Percentiles rank a stretch among this genome's conserved stretches.
Evolutionary conservation across 53 echinoderm and acorn worm genomes (phyloP).

Genomic region (Echinarachnius parma): DNA sequence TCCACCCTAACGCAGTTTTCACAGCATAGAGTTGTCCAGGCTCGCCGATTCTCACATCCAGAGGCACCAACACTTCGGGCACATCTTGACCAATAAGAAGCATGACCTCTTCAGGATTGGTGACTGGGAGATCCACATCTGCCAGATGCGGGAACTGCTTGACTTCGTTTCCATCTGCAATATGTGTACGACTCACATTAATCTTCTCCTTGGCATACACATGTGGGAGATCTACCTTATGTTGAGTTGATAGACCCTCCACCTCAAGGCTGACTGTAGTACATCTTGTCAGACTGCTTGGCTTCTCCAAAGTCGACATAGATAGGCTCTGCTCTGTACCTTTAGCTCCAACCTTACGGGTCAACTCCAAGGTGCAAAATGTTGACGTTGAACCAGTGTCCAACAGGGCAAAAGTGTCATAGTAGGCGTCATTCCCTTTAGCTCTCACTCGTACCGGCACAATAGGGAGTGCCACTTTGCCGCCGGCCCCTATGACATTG

Average conservation of each 20-base stretch:
- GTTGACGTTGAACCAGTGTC: constrained; percentile 56
- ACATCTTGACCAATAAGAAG: constrained; percentile 61
- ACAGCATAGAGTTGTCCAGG: constrained; percentile 52
- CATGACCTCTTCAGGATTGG: constrained; percentile 15
- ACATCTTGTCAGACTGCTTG: neutral
- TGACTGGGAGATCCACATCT: constrained; percentile 27
- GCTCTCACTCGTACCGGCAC: constrained; percentile 41
- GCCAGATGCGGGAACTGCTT: constrained; percentile 28
- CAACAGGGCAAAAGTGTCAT: constrained; percentile 45
- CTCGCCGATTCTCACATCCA: constrained; percentile 41
- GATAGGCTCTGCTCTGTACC: neutral
- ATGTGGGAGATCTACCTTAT: constrained; percentile 2
- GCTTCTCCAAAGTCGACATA: neutral
- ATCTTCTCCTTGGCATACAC: constrained; percentile 25
- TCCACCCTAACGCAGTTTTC: constrained; percentile 53
- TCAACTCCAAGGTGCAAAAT: too few species aligned
- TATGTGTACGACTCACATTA: constrained; percentile 19
- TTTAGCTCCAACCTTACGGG: constrained; percentile 3
- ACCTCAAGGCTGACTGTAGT: constrained; percentile 52
- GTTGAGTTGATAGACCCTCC: constrained; percentile 21
- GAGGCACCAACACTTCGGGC: constrained; percentile 48
- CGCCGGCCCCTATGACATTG: constrained; percentile 1
- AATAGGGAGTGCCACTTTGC: constrained; percentile 38
- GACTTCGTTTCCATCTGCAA: constrained; percentile 8
- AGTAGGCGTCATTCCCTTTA: neutral